Percentiles rank a stretch among this genome's conserved stretches.
These are phyloP conservation scores for Neomicropteryx cornuta DNA, from an alignment of 1,140 invertebrate genomes.

Conservation along the genomic window DNA sequence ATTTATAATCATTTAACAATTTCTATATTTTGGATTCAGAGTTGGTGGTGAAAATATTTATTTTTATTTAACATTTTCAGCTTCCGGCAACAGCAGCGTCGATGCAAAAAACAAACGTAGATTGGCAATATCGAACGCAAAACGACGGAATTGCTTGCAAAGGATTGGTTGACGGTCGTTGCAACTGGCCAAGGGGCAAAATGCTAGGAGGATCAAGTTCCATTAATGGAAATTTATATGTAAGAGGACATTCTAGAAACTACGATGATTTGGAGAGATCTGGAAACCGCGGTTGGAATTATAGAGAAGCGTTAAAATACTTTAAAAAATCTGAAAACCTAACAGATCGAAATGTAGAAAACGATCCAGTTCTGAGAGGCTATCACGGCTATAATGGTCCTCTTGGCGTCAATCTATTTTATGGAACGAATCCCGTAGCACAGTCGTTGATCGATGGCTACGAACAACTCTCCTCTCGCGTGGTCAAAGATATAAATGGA, in stretches of 20 bases:
- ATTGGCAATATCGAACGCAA: constrained; percentile 55
- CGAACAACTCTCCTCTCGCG: too few relatives aligned
- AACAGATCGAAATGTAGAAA: constrained; percentile 12
- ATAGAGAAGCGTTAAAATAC: constrained; percentile 19
- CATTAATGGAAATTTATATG: constrained; percentile 70
- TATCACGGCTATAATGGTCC: constrained; percentile 20
- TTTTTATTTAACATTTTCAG: constrained; percentile 16
- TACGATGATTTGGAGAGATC: constrained; percentile 51
- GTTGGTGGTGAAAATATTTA: too few relatives aligned
- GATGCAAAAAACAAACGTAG: constrained; percentile 35
- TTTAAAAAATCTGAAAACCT: constrained; percentile 16
- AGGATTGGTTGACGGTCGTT: constrained; percentile 26
- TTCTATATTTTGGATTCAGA: too few relatives aligned
- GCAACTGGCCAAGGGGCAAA: constrained; percentile 53
- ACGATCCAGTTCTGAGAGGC: constrained; percentile 11
- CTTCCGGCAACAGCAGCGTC: constrained; percentile 35
- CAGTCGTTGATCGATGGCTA: too few relatives aligned
- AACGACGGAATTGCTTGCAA: constrained; percentile 38
- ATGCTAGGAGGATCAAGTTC: constrained; percentile 61
- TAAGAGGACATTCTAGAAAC: constrained; percentile 49
- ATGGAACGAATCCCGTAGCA: constrained; percentile 17
- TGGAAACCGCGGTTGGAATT: constrained; percentile 53
- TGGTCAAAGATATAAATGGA: constrained; percentile 21
- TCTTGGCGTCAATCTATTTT: constrained; percentile 19
- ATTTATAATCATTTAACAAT: too few relatives aligned